A percentile compares a stretch with the other conserved stretches of the same genome.
phyloP scores from a whole-genome alignment of 2,888 invertebrate genomes.

The Athripsodes cinereus region DNA sequence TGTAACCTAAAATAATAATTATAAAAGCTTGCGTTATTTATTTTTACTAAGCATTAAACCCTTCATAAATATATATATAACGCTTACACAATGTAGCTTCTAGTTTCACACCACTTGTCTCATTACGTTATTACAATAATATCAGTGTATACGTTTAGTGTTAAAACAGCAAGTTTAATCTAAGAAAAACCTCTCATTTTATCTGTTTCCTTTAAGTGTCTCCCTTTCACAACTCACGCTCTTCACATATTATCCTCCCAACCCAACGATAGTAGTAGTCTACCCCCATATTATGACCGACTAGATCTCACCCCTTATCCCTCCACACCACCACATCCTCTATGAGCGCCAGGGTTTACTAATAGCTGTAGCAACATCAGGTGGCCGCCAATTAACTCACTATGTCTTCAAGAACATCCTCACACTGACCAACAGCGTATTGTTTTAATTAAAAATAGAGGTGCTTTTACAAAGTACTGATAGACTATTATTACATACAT shows the following conservation, averaged over 20 bases:
- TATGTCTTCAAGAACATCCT: neutral
- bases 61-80: too few species aligned
- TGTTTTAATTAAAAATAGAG: neutral
- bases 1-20: too few species aligned
- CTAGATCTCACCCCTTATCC: neutral
- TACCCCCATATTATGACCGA: neutral
- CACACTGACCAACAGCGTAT: neutral
- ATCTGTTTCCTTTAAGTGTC: neutral
- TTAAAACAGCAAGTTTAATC: constrained; percentile 1
- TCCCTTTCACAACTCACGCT: too few species aligned
- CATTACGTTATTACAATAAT: neutral
- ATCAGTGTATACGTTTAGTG: neutral
- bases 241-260: neutral
- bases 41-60: too few species aligned
- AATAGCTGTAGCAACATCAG: constrained; percentile 22
- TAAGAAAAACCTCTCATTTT: neutral
- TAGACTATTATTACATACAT: too few species aligned
- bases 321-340: neutral
- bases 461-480: too few species aligned
- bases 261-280: neutral
- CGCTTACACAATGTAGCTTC: too few species aligned
- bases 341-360: constrained; percentile 10
- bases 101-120: too few species aligned
- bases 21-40: too few species aligned
- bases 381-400: constrained; percentile 20